phyloP scores from a whole-genome alignment of 2,797 vertebrate genomes.

The Pantherophis vulpinus region DNA sequence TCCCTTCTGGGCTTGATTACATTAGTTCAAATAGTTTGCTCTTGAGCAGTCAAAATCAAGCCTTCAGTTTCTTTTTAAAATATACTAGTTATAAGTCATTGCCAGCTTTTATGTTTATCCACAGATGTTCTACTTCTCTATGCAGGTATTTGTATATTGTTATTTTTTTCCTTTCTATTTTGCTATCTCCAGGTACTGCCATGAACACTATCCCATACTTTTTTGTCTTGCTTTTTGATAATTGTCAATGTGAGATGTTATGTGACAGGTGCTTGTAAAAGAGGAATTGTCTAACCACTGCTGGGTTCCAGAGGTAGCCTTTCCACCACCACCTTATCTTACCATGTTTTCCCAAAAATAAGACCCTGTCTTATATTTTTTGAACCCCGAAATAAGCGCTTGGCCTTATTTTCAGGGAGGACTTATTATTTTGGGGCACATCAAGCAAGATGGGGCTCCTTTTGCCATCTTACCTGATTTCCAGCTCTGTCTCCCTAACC shows the following conservation, averaged over 20 bases:
- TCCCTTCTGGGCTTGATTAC: not conserved
- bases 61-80: not conserved
- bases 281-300: not conserved
- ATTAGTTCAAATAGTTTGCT: not conserved
- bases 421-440: no score
- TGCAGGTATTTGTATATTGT: not conserved
- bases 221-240: not conserved
- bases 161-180: not conserved
- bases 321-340: not conserved
- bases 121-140: not conserved
- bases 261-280: not conserved
- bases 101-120: not conserved
- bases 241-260: not conserved
- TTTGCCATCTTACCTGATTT: no score
- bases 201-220: not conserved
- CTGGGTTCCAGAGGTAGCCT: not conserved
- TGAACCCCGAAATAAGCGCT: no score
- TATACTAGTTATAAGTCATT: not conserved
- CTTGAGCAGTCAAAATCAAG: not conserved
- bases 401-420: no score
- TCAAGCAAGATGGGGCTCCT: no score
- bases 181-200: not conserved
- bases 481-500: no score
- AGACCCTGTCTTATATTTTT: no score
- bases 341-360: no score